phyloP scores from a whole-genome alignment of 2,797 vertebrate genomes.

The Orientallactaga sibirica region DNA sequence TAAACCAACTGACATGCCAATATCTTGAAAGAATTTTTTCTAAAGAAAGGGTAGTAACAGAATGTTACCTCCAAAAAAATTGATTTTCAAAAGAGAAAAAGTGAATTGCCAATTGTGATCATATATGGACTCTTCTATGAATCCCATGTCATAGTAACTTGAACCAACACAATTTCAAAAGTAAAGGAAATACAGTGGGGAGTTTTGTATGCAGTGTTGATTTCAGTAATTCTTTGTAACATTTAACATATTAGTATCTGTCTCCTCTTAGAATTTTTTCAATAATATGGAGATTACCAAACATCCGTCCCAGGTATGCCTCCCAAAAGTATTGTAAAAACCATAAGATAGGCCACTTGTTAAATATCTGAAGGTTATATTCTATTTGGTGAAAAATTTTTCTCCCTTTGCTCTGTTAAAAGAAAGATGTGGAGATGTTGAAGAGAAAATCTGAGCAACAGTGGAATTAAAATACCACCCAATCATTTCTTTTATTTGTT shows the following conservation, averaged over 20 bases:
- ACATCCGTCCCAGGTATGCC: background rate
- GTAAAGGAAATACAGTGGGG: background rate
- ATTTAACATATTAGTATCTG: background rate
- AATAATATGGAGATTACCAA: conserved; percentile 12
- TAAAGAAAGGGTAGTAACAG: no score
- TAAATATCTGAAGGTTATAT: background rate
- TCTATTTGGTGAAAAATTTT: background rate
- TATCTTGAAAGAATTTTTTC: no score
- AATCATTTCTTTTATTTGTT: background rate
- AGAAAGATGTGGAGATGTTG: background rate
- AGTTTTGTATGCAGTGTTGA: background rate
- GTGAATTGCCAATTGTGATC: background rate
- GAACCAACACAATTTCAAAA: background rate
- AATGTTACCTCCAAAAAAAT: background rate
- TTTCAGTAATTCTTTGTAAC: background rate
- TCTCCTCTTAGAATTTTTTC: background rate
- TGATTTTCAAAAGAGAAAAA: background rate
- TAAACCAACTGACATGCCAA: no score
- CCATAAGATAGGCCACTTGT: background rate
- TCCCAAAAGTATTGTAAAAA: conserved; percentile 18
- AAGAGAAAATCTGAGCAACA: background rate
- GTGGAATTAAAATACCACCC: background rate
- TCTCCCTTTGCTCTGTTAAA: background rate
- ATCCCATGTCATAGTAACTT: background rate
- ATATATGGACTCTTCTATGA: background rate